Evolutionary conservation across 2,888 invertebrate genomes (phyloP).

Genomic region (Caenorhabditis sp.): DNA sequence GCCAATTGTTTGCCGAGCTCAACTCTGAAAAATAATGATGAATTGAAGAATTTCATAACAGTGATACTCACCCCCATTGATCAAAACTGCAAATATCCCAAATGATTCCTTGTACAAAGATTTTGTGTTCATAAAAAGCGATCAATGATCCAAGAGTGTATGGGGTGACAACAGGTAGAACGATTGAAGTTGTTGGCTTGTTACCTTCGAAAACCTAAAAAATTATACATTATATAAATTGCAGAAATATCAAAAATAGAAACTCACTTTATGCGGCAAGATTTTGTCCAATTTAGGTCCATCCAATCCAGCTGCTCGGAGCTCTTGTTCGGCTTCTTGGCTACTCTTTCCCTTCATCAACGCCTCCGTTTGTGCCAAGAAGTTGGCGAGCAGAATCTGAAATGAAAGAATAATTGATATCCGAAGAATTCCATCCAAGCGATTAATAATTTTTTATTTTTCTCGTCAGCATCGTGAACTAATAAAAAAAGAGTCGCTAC

Average conservation of each 20-base stretch:
- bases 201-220: slow-evolving; percentile 86
- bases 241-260: neutral
- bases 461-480: no score
- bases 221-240: neutral
- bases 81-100: slow-evolving; percentile 99
- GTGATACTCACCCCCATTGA: slow-evolving; percentile 86
- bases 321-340: slow-evolving; percentile 81
- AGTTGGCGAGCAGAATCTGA: slow-evolving; percentile 89
- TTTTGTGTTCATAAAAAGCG: slow-evolving; percentile 97
- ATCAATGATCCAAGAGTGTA: slow-evolving; percentile 91
- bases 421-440: no score
- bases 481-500: neutral
- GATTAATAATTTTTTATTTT: no score
- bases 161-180: slow-evolving; percentile 88
- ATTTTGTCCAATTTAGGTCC: slow-evolving; percentile 82
- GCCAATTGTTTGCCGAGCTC: slow-evolving; percentile 98
- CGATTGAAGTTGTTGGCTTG: slow-evolving; percentile 93
- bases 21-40: slow-evolving; percentile 80
- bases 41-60: no score
- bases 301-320: slow-evolving; percentile 82
- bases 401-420: slow-evolving; percentile 3
- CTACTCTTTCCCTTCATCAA: slow-evolving; percentile 84
- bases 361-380: slow-evolving; percentile 97
- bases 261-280: slow-evolving; percentile 85
- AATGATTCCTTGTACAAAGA: slow-evolving; percentile 95